Conservation (phyloP, 2,797 vertebrate species). For the Coranthus polyacanthus region DNA sequence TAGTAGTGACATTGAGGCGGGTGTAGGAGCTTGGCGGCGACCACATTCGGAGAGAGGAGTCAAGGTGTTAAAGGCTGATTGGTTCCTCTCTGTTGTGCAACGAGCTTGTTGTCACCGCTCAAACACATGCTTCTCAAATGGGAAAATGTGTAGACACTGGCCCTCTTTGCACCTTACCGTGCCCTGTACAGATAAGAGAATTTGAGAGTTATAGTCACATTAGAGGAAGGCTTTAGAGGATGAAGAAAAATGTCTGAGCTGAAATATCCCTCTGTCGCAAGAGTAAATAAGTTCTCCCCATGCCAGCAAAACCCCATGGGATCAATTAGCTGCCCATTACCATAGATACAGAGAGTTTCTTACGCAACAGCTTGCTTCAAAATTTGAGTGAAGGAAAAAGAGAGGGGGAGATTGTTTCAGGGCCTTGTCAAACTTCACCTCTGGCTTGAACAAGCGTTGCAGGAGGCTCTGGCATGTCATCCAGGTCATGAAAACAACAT, state of each 20-base stretch:
- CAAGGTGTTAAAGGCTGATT: conserved; percentile 86
- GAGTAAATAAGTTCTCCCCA: conserved; percentile 76
- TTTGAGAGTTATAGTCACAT: conserved; percentile 69
- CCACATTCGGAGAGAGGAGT: conserved; percentile 69
- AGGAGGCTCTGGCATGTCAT: conserved; percentile 78
- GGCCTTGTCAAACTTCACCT: conserved; percentile 78
- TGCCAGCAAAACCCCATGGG: conserved; percentile 64
- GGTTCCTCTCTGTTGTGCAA: conserved; percentile 75
- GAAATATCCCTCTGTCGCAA: conserved; percentile 69
- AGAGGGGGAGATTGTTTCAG: conserved; percentile 48
- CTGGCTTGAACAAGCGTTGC: conserved; percentile 74
- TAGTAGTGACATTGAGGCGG: conserved; percentile 69
- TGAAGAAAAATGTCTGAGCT: conserved; percentile 53
- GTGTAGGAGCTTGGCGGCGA: conserved; percentile 48
- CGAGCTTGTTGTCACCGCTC: conserved; percentile 72
- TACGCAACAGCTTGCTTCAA: conserved; percentile 70
- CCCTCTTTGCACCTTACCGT: conserved; percentile 70
- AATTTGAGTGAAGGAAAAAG: conserved; percentile 38
- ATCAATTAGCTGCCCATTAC: conserved; percentile 79
- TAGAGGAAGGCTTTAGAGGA: conserved; percentile 56
- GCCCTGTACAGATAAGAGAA: conserved; percentile 77
- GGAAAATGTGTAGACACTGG: conserved; percentile 70
- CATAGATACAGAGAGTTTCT: conserved; percentile 67
- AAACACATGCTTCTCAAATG: conserved; percentile 68
- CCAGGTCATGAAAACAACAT: conserved; percentile 76